phyloP scores from a whole-genome alignment of 2,888 invertebrate species.

The Ophion obscuratus region DNA sequence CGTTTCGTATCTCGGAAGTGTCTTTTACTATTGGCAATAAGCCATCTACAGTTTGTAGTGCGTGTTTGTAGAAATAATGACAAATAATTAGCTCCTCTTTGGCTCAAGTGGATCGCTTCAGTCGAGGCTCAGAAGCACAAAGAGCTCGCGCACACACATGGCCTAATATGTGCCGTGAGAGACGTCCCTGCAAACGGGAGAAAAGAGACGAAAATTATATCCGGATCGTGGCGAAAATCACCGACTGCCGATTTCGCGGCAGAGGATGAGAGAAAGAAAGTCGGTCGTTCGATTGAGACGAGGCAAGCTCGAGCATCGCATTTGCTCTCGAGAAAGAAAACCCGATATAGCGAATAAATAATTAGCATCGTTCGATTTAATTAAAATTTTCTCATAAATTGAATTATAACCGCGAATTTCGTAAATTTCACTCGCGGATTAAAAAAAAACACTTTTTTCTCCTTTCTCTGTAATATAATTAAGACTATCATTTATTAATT shows the following conservation, averaged over 20 bases:
- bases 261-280: conserved; percentile 45
- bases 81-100: background rate
- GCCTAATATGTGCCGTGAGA: conserved; percentile 31
- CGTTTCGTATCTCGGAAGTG: no score
- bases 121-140: background rate
- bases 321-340: conserved; percentile 31
- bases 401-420: background rate
- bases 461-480: background rate
- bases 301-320: conserved; percentile 18
- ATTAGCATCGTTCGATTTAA: conserved; percentile 10
- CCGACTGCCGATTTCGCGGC: conserved; percentile 11
- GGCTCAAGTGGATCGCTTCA: background rate
- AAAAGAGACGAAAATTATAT: conserved; percentile 12
- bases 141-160: background rate
- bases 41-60: background rate
- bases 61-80: background rate
- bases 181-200: background rate
- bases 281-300: conserved; percentile 34
- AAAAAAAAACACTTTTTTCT: background rate
- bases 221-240: conserved; percentile 9
- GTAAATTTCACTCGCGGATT: background rate
- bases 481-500: background rate
- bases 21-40: background rate
- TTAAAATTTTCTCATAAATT: conserved; percentile 7
- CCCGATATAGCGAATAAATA: conserved; percentile 8